Evolutionary conservation across 92 coral and sea anemone species (phyloP).

Genomic region (Parazoanthus swiftii): DNA sequence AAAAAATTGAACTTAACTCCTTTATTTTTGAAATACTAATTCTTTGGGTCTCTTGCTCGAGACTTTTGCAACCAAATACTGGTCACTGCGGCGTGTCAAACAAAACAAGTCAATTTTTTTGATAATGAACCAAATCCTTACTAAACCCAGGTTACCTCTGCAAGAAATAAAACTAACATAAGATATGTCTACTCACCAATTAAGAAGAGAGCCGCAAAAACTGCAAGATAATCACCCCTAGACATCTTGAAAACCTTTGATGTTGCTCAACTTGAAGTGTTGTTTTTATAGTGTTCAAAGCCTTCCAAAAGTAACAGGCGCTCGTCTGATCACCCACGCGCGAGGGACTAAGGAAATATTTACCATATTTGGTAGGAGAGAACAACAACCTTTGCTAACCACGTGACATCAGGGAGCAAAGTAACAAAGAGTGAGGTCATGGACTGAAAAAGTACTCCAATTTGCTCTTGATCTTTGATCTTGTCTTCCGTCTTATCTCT

Average conservation of each 20-base stretch:
- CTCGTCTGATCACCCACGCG: neutral
- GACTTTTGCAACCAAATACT: no score
- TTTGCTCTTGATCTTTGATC: no score
- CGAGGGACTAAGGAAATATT: conserved; percentile 4
- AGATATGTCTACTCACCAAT: neutral
- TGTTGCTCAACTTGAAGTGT: neutral
- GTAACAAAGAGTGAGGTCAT: neutral
- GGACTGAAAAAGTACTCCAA: neutral
- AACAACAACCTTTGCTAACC: neutral
- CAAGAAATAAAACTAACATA: no score
- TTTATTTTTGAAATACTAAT: no score
- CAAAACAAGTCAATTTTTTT: neutral
- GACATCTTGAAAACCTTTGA: neutral
- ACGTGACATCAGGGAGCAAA: neutral
- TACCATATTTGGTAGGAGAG: neutral
- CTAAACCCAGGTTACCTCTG: neutral
- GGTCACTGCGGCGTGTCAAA: neutral
- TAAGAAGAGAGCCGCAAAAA: neutral
- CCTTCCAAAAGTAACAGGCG: neutral
- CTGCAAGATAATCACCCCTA: neutral
- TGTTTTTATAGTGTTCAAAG: neutral
- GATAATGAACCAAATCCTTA: neutral
- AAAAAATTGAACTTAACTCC: neutral
- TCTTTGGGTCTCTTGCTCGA: neutral
- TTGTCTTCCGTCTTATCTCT: no score